A percentile compares a stretch with the other conserved stretches of the same genome.
Conservation (phyloP, 2,797 vertebrate species). For the Labroides dimidiatus region DNA sequence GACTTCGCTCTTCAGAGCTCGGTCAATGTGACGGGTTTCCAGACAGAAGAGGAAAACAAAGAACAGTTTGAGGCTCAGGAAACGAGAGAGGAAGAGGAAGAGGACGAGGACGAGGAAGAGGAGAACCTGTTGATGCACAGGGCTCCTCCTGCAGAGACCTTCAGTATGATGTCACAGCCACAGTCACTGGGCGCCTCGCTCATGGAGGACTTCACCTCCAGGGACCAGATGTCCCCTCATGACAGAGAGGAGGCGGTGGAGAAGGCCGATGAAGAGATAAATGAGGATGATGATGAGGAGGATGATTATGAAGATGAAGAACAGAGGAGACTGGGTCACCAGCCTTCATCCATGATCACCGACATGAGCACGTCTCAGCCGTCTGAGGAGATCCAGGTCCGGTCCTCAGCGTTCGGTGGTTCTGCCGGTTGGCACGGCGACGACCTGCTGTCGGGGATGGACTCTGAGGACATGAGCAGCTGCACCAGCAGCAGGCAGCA, state of each 20-base stretch:
- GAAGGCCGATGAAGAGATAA: constrained; percentile 87
- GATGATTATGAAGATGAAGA: constrained; percentile 81
- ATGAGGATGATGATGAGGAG: constrained; percentile 82
- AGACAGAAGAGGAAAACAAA: constrained; percentile 46
- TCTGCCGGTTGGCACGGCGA: constrained; percentile 71
- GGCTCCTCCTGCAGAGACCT: constrained; percentile 42
- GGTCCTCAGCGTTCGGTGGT: constrained; percentile 57
- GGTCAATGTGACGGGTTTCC: constrained; percentile 46
- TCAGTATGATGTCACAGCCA: constrained; percentile 42
- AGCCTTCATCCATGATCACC: constrained; percentile 66
- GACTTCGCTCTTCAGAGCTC: constrained; percentile 38
- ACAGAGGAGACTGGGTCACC: constrained; percentile 70
- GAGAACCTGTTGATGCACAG: constrained; percentile 62
- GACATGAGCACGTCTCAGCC: constrained; percentile 75
- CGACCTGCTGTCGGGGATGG: constrained; percentile 77
- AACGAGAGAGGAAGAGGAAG: constrained; percentile 43
- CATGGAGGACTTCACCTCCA: constrained; percentile 53
- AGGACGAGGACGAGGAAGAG: constrained; percentile 48
- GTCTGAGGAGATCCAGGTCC: constrained; percentile 69
- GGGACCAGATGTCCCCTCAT: constrained; percentile 66
- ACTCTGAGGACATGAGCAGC: constrained; percentile 80
- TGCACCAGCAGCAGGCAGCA: constrained; percentile 79
- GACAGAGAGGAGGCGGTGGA: constrained; percentile 83
- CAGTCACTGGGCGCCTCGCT: constrained; percentile 50
- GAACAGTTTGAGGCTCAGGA: constrained; percentile 27